These are phyloP conservation scores for Philereme transversata DNA, from an alignment of 2,888 invertebrate species.

Conservation along the genomic window DNA sequence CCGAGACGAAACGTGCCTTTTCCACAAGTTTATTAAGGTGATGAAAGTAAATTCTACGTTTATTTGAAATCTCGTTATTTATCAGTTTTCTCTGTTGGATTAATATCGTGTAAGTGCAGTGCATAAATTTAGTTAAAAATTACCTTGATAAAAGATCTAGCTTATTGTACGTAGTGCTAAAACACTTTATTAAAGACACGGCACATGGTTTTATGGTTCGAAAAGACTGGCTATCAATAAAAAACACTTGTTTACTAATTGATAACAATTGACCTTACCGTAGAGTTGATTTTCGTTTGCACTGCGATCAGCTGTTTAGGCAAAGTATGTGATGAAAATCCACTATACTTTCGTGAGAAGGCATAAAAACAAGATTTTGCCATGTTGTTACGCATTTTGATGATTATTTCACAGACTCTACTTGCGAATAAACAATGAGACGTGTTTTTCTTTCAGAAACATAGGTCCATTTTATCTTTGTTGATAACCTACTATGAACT, in stretches of 20 bases:
- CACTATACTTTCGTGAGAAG: slow-evolving; percentile 46
- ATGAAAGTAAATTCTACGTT: not conserved
- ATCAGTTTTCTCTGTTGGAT: not conserved
- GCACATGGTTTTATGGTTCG: slow-evolving; percentile 11
- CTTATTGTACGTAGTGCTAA: not conserved
- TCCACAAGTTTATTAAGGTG: not conserved
- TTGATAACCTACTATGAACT: slow-evolving; percentile 80
- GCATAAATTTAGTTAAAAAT: not conserved
- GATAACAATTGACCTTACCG: slow-evolving; percentile 52
- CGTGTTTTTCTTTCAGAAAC: slow-evolving; percentile 54
- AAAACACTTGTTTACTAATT: slow-evolving; percentile 22
- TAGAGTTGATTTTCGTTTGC: slow-evolving; percentile 62
- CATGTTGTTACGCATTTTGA: slow-evolving; percentile 63
- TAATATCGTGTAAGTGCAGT: not conserved
- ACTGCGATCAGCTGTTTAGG: slow-evolving; percentile 42
- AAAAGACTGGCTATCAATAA: slow-evolving; percentile 6
- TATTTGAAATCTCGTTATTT: not conserved
- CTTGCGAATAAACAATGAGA: slow-evolving; percentile 39
- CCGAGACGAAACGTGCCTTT: slow-evolving; percentile 24
- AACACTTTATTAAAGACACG: not conserved
- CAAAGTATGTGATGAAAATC: slow-evolving; percentile 42
- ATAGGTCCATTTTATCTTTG: slow-evolving; percentile 56
- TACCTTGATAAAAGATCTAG: not conserved
- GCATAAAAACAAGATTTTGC: slow-evolving; percentile 53
- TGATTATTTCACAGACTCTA: slow-evolving; percentile 37